phyloP scores from a whole-genome alignment of 2,797 vertebrate species.

The Acrossocheilus fasciatus region DNA sequence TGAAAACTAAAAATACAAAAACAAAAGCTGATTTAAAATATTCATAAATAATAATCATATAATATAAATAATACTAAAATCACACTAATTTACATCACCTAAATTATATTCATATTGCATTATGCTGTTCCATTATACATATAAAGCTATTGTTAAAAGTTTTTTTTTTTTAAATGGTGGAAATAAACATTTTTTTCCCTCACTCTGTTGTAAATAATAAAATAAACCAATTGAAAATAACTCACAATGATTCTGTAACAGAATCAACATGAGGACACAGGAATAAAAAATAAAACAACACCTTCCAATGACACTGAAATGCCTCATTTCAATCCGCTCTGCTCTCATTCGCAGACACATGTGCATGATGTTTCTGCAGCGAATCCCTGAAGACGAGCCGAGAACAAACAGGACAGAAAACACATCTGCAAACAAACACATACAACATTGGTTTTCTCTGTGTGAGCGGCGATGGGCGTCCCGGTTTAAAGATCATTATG shows the following conservation, averaged over 20 bases:
- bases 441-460: not conserved
- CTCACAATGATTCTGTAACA: constrained; percentile 5
- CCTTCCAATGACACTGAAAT: not conserved
- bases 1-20: too few species aligned
- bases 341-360: not conserved
- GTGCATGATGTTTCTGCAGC: not conserved
- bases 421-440: constrained; percentile 19
- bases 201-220: not conserved
- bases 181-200: not conserved
- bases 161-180: too few species aligned
- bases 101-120: too few species aligned
- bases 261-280: not conserved
- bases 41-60: too few species aligned
- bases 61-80: too few species aligned
- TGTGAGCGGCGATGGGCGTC: constrained; percentile 30
- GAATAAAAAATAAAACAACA: not conserved
- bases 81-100: too few species aligned
- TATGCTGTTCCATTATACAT: too few species aligned
- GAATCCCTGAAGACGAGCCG: not conserved
- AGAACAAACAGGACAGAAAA: not conserved
- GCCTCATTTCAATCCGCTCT: not conserved
- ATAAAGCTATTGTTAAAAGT: too few species aligned
- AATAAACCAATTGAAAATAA: not conserved
- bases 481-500: constrained; percentile 65
- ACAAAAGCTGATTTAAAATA: too few species aligned